Evolutionary conservation across 1,140 invertebrate species (phyloP).

Genomic region (Mactra quadrangularis): DNA sequence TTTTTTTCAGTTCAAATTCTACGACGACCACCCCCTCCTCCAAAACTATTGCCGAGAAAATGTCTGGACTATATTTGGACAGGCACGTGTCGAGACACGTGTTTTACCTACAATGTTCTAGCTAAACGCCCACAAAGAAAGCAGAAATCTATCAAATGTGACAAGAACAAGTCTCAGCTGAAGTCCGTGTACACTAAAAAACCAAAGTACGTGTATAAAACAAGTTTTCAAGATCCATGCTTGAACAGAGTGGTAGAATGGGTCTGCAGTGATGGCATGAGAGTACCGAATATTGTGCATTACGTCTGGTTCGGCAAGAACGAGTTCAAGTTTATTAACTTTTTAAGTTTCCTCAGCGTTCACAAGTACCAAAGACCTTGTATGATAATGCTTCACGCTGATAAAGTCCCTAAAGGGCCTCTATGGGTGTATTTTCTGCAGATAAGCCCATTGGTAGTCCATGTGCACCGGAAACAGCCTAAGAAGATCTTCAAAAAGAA

Average conservation of each 20-base stretch:
- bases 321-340: constrained; percentile 55
- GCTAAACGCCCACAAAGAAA: constrained; percentile 54
- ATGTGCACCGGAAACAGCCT: constrained; percentile 63
- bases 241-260: constrained; percentile 43
- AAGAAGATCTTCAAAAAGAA: constrained; percentile 59
- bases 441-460: constrained; percentile 59
- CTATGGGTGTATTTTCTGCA: constrained; percentile 63
- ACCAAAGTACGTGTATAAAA: constrained; percentile 44
- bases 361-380: constrained; percentile 63
- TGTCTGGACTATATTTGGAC: constrained; percentile 58
- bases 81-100: constrained; percentile 47
- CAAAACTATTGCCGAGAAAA: constrained; percentile 13
- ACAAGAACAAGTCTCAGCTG: constrained; percentile 48
- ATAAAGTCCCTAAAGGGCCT: constrained; percentile 60
- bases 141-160: constrained; percentile 48
- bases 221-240: constrained; percentile 32
- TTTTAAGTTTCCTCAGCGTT: constrained; percentile 56
- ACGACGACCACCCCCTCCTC: background rate
- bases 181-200: constrained; percentile 40
- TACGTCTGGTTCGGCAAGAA: constrained; percentile 62
- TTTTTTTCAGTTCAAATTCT: constrained; percentile 24
- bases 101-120: constrained; percentile 49
- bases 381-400: constrained; percentile 66
- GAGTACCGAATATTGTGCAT: constrained; percentile 60
- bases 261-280: constrained; percentile 37